A percentile compares a stretch with the other conserved stretches of the same genome.
phyloP scores from a whole-genome alignment of 2,888 invertebrate species.

The Chymomyza fuscimana region DNA sequence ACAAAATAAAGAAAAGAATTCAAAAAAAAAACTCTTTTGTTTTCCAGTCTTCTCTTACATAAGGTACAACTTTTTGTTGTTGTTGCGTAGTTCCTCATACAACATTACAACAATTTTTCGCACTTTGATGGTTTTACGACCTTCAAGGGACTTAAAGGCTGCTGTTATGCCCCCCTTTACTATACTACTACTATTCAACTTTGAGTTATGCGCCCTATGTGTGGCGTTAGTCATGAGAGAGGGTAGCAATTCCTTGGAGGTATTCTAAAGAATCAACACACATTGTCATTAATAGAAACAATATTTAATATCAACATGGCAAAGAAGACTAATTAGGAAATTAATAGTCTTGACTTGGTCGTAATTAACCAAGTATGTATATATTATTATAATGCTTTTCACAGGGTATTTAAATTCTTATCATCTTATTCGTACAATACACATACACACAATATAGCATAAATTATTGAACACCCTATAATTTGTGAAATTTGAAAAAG shows the following conservation, averaged over 20 bases:
- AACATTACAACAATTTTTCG: conserved; percentile 39
- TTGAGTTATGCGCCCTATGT: neutral
- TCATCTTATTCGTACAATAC: too few relatives aligned
- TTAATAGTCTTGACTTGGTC: too few relatives aligned
- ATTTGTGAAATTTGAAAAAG: too few relatives aligned
- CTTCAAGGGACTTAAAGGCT: conserved; percentile 1
- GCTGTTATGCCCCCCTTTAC: neutral
- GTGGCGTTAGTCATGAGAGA: neutral
- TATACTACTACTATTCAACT: neutral
- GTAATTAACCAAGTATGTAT: too few relatives aligned
- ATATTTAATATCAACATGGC: neutral
- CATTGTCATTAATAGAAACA: neutral
- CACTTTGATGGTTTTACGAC: conserved; percentile 44
- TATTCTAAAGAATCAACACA: neutral
- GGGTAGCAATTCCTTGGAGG: neutral
- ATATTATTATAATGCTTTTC: too few relatives aligned
- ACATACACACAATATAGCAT: too few relatives aligned
- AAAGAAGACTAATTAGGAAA: too few relatives aligned
- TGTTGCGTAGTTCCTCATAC: conserved; percentile 43
- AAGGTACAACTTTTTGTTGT: conserved; percentile 20
- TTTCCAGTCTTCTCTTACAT: conserved; percentile 27
- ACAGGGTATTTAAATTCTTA: too few relatives aligned
- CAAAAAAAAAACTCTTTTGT: conserved; percentile 49
- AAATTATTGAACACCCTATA: too few relatives aligned
- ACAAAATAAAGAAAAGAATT: conserved; percentile 29